Conservation (phyloP, 2,888 invertebrate species). For the Drosophila aldrichi region DNA sequence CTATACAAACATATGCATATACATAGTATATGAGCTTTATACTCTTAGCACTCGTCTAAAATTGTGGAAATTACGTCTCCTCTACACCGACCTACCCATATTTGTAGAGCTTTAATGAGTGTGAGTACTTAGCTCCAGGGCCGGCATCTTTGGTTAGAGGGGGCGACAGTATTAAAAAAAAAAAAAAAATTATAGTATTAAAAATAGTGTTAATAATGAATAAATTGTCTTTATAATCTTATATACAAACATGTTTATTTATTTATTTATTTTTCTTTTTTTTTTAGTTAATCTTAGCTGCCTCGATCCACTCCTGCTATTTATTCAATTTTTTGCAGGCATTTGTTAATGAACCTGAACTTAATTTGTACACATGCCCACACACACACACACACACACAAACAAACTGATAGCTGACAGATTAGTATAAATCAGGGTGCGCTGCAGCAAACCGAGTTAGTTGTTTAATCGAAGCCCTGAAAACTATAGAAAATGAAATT, state of each 20-base stretch:
- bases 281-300: background rate
- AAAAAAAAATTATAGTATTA: no score
- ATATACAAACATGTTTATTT: background rate
- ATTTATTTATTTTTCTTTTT: no score
- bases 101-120: background rate
- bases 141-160: background rate
- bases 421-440: constrained; percentile 50
- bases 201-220: background rate
- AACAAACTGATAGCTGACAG: constrained; percentile 15
- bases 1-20: background rate
- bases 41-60: background rate
- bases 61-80: background rate
- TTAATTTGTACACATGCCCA: constrained; percentile 19
- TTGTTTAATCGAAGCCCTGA: constrained; percentile 26
- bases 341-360: constrained; percentile 61
- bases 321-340: constrained; percentile 45
- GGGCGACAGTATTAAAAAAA: background rate
- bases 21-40: constrained; percentile 31
- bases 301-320: constrained; percentile 12
- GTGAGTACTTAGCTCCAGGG: constrained; percentile 5
- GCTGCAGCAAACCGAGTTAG: constrained; percentile 32
- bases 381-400: background rate
- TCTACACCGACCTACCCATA: background rate
- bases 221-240: background rate
- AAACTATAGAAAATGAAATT: constrained; percentile 49